Percentiles rank a stretch among this genome's conserved stretches.
Conservation (phyloP, 2,113 vertebrate species). For the Eubucco bourcierii region DNA sequence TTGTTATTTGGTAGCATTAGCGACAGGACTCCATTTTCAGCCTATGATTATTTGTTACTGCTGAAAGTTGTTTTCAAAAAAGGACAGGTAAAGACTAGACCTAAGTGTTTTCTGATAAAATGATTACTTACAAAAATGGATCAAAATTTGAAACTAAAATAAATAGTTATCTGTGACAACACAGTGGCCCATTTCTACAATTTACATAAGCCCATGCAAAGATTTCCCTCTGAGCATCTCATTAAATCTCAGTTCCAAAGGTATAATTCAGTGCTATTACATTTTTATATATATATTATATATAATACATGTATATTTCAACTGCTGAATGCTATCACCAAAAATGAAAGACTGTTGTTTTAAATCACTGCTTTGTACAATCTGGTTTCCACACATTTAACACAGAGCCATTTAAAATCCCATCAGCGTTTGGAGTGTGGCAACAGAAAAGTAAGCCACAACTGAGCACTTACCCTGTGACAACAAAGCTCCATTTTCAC, state of each 20-base stretch:
- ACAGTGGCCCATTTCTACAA: constrained; percentile 41
- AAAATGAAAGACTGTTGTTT: constrained; percentile 63
- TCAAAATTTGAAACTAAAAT: constrained; percentile 30
- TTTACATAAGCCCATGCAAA: constrained; percentile 32
- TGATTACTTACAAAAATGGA: constrained; percentile 40
- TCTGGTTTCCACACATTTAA: constrained; percentile 62
- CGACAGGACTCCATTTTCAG: constrained; percentile 4
- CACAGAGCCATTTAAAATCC: constrained; percentile 28
- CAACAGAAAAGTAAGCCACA: constrained; percentile 14
- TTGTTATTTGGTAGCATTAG: not conserved
- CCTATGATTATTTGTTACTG: not conserved
- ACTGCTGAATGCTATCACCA: constrained; percentile 38
- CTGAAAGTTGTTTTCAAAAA: constrained; percentile 33
- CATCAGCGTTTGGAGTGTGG: not conserved
- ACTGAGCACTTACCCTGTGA: not conserved
- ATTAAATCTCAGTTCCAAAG: constrained; percentile 53
- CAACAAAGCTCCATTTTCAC: not conserved
- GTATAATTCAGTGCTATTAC: constrained; percentile 6
- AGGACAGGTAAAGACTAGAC: not conserved
- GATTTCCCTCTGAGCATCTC: constrained; percentile 42
- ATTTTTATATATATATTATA: too few relatives aligned
- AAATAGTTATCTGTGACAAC: constrained; percentile 28
- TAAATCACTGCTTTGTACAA: constrained; percentile 54
- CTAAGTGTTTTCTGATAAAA: constrained; percentile 11
- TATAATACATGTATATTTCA: constrained; percentile 38